Evolutionary conservation across 2,888 invertebrate species (phyloP).

Genomic region (Ormyrus rosae): DNA sequence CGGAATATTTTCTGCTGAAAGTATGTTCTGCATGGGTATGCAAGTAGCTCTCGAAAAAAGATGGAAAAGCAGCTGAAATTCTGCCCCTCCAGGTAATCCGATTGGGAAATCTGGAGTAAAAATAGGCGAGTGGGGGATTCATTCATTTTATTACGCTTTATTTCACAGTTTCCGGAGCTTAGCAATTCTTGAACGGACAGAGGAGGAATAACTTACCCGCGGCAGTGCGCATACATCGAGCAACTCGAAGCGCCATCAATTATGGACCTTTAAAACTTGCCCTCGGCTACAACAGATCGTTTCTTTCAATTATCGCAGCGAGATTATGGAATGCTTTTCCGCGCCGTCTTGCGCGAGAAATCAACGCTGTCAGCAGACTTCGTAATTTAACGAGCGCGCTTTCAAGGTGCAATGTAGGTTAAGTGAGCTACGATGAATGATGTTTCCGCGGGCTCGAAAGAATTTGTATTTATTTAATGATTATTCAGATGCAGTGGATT

Average conservation of each 20-base stretch:
- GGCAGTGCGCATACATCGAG: not conserved
- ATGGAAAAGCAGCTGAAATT: not conserved
- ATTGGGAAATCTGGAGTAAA: conserved; percentile 28
- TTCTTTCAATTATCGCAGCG: conserved; percentile 9
- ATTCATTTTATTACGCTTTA: conserved; percentile 1
- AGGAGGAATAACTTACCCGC: not conserved
- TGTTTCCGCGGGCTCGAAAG: no score
- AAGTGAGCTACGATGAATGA: no score
- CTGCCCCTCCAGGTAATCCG: conserved; percentile 4
- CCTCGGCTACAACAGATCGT: not conserved
- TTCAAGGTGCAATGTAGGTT: no score
- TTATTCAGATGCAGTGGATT: no score
- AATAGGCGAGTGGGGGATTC: not conserved
- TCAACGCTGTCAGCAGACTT: not conserved
- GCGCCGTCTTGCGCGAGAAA: not conserved
- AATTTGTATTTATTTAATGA: no score
- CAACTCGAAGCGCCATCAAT: conserved; percentile 30
- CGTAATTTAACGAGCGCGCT: conserved; percentile 22
- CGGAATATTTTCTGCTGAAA: not conserved
- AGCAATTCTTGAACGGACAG: not conserved
- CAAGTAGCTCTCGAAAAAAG: no score
- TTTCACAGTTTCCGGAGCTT: conserved; percentile 7
- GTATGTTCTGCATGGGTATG: no score
- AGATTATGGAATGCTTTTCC: not conserved
- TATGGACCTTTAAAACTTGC: conserved; percentile 13